Evolutionary conservation across 2,888 invertebrate species (phyloP).

Genomic region (Orchesellides sinensis): DNA sequence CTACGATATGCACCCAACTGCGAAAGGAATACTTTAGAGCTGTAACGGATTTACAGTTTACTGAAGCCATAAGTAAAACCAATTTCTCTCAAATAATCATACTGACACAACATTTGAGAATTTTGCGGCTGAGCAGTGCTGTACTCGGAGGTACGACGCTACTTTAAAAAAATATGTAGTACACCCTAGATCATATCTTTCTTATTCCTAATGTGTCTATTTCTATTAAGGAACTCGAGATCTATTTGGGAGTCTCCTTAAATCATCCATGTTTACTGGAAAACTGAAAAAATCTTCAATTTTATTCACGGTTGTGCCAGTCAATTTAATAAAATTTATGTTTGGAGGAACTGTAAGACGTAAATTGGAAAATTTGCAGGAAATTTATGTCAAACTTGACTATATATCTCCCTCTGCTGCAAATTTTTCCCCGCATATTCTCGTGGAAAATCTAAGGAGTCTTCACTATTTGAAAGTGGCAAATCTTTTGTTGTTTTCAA

Average conservation of each 20-base stretch:
- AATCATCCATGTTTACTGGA: neutral
- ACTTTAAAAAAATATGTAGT: neutral
- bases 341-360: neutral
- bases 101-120: neutral
- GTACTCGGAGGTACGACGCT: constrained; percentile 25
- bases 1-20: neutral
- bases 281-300: neutral
- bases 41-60: constrained; percentile 8
- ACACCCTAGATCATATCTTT: neutral
- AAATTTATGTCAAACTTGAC: constrained; percentile 42
- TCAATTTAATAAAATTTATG: neutral
- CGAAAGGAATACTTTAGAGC: constrained; percentile 26
- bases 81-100: constrained; percentile 23
- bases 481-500: constrained; percentile 2
- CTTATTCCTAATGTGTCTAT: neutral
- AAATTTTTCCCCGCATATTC: constrained; percentile 18
- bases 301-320: neutral
- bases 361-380: constrained; percentile 9
- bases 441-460: constrained; percentile 34
- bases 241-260: neutral
- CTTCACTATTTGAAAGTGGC: constrained; percentile 19
- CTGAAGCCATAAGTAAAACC: neutral
- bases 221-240: neutral
- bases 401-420: constrained; percentile 32
- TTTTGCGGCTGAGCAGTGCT: constrained; percentile 26